Conservation (phyloP, 2,113 vertebrate species). For the Lucifuga dentata region DNA sequence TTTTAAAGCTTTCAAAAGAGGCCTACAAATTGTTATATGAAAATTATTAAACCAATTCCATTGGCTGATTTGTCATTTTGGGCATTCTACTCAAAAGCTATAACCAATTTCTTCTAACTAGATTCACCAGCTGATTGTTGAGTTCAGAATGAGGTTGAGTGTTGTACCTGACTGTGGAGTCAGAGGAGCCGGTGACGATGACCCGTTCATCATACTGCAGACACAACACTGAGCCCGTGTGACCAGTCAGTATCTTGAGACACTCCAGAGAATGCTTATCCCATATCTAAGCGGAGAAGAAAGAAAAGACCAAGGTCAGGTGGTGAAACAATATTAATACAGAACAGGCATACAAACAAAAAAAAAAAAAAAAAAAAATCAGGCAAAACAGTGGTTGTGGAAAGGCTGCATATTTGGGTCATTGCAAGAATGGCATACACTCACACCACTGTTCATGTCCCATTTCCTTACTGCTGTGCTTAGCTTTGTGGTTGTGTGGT, state of each 20-base stretch:
- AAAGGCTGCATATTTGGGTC: constrained; percentile 66
- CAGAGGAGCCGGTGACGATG: constrained; percentile 98
- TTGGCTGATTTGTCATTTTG: too few species aligned
- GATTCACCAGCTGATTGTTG: too few species aligned
- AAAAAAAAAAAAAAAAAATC: background rate
- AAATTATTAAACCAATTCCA: too few species aligned
- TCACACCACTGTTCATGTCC: constrained; percentile 50
- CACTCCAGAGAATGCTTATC: constrained; percentile 98
- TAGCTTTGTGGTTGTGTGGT: constrained; percentile 3
- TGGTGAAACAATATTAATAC: background rate
- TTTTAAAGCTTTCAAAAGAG: too few species aligned
- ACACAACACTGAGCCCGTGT: constrained; percentile 98
- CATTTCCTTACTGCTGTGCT: constrained; percentile 61
- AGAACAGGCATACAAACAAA: background rate
- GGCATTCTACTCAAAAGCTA: too few species aligned
- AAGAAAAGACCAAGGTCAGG: background rate
- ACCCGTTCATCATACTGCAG: constrained; percentile 98
- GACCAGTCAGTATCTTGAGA: constrained; percentile 96
- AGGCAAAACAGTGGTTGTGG: constrained; percentile 4
- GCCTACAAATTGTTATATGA: too few species aligned
- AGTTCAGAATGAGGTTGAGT: background rate
- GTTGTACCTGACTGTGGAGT: constrained; percentile 95
- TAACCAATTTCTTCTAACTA: too few species aligned
- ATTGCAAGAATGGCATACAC: constrained; percentile 56
- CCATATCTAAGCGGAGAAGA: constrained; percentile 87